Conservation (phyloP, 1,140 invertebrate species). For the Apis laboriosa region DNA sequence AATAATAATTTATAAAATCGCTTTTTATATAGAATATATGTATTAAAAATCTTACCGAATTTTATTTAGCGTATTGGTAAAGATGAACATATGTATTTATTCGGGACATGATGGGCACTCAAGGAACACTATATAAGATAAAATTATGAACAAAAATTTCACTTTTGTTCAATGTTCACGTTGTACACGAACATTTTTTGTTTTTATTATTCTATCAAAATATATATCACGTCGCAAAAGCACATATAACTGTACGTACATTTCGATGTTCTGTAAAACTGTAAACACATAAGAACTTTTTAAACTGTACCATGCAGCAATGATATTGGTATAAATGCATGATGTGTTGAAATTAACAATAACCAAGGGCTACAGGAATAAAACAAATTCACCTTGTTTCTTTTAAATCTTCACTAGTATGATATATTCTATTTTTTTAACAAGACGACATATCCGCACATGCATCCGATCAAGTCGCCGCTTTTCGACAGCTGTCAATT, state of each 20-base stretch:
- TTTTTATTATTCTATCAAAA: neutral
- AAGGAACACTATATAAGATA: slow-evolving; percentile 1
- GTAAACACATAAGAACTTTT: slow-evolving; percentile 58
- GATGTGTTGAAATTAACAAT: slow-evolving; percentile 3
- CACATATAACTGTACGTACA: slow-evolving; percentile 12
- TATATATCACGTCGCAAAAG: neutral
- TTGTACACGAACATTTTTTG: slow-evolving; percentile 14
- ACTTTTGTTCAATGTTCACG: slow-evolving; percentile 25
- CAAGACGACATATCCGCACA: neutral
- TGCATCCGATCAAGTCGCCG: slow-evolving; percentile 54
- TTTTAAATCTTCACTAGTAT: neutral
- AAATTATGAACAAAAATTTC: slow-evolving; percentile 29
- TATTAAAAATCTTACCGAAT: slow-evolving; percentile 40
- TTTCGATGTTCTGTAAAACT: slow-evolving; percentile 41
- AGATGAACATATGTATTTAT: slow-evolving; percentile 35
- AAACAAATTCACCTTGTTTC: neutral
- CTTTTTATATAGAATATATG: neutral
- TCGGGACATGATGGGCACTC: slow-evolving; percentile 23
- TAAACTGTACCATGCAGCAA: slow-evolving; percentile 38
- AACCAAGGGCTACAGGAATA: neutral
- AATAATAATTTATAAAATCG: too few relatives aligned
- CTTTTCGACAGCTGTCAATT: slow-evolving; percentile 78
- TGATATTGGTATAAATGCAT: slow-evolving; percentile 19
- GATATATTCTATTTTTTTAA: slow-evolving; percentile 10
- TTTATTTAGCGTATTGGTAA: slow-evolving; percentile 36